phyloP scores from a whole-genome alignment of 1,140 invertebrate genomes.

The Oedothorax gibbosus region DNA sequence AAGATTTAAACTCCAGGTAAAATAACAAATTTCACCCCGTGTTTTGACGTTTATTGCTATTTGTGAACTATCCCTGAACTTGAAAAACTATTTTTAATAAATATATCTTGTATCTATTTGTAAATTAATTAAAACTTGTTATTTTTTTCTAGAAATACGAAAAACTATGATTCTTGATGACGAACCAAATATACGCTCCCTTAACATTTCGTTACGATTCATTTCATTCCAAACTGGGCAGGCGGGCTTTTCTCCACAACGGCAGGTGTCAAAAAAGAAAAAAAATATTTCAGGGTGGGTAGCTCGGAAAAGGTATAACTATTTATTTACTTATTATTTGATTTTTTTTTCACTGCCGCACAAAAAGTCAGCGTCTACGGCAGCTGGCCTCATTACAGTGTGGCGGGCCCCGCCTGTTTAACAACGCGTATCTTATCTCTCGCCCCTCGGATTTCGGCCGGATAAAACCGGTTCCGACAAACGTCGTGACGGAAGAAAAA shows the following conservation, averaged over 20 bases:
- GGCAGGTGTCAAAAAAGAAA: slow-evolving; percentile 34
- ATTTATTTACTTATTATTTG: slow-evolving; percentile 22
- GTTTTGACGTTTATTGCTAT: no score
- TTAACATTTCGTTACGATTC: slow-evolving; percentile 24
- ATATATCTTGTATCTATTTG: no score
- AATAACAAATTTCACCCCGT: no score
- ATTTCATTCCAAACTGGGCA: slow-evolving; percentile 24
- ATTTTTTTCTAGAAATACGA: no score
- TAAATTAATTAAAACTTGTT: no score
- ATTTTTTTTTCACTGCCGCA: slow-evolving; percentile 8
- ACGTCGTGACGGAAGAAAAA: not conserved
- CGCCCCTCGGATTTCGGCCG: not conserved
- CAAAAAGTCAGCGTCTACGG: slow-evolving; percentile 10
- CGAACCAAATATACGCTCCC: no score
- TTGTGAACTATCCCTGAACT: no score
- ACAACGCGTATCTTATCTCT: slow-evolving; percentile 28
- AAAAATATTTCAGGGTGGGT: not conserved
- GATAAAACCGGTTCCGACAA: slow-evolving; percentile 24
- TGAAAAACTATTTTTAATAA: no score
- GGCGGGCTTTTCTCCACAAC: slow-evolving; percentile 7
- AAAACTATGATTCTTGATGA: no score
- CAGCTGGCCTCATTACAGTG: slow-evolving; percentile 38
- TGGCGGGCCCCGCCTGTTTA: slow-evolving; percentile 4
- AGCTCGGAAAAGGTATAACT: slow-evolving; percentile 11
- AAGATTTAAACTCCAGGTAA: no score